Conservation (phyloP, 2,797 vertebrate species). For the Natrix natrix region DNA sequence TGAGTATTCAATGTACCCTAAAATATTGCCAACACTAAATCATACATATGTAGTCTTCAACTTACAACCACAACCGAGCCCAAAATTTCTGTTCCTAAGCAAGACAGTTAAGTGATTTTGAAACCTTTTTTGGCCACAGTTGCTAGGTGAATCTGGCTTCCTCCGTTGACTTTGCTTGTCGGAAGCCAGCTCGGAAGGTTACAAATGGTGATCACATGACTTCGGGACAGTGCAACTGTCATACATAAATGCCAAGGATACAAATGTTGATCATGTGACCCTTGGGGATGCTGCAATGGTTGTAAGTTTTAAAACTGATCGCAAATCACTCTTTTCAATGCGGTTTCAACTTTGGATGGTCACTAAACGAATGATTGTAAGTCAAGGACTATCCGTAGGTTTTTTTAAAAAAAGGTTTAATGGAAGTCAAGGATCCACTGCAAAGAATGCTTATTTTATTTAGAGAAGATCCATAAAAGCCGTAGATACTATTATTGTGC, state of each 20-base stretch:
- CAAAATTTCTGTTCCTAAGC: not conserved
- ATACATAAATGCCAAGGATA: not conserved
- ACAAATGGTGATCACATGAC: not conserved
- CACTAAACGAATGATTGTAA: not conserved
- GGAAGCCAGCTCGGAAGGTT: not conserved
- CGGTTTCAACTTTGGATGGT: not conserved
- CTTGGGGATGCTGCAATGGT: not conserved
- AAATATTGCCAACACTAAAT: not conserved
- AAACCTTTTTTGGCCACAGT: not conserved
- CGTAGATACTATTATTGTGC: not conserved
- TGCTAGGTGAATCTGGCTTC: not conserved
- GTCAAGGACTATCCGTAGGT: not conserved
- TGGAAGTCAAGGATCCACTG: not conserved
- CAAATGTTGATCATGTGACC: not conserved
- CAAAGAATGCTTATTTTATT: not conserved
- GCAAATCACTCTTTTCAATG: not conserved
- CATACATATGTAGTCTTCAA: not conserved
- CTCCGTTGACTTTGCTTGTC: not conserved
- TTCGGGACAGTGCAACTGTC: not conserved
- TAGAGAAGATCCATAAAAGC: not conserved
- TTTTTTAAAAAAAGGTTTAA: not conserved
- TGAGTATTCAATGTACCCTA: not conserved
- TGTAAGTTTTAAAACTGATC: not conserved
- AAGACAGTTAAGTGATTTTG: not conserved
- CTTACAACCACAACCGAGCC: not conserved